Base-by-base conservation (phyloP, 2,888 invertebrate species). In the Amblyteles armatorius region DNA sequence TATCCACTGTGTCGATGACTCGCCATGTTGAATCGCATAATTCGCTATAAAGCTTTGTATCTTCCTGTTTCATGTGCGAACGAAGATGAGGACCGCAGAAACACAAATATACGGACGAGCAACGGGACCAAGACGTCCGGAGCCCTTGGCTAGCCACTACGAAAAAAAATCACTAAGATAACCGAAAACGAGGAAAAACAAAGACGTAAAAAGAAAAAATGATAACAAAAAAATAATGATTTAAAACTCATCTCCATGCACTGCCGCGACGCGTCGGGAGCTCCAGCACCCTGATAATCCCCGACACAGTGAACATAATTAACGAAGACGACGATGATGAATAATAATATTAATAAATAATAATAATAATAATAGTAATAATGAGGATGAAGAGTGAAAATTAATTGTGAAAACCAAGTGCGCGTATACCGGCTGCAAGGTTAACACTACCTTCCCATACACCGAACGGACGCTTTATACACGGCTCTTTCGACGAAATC, bases 61-160 rank as follows among this genome's bases (percentile, higher is more conserved):
- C 88, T 82, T 88, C 81, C 74, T 87, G 85, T 55, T 85, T 71
- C 85, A 48, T 78, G 90, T 93, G 79, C 33, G 33, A 13, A 26
- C 95, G 40, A 40, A 95, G 95, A 95, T 93, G 94, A 95, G 89
- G 95, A 94, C 92, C 94, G 94, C 90, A 94, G 94, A 92, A 95
- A 94, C 93, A 95, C 95, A 91, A 95, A 95, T 93, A 94, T 95
- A 91, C 94, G 95, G 91, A 95, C 95, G 91, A 85, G 85, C 85
- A 95, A 95, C 93, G 95, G 95, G 94, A 95, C 95, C 93, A 95
- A 95, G 92, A 92, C 94, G 94, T 93, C 94, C 89, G 94, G 94
- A 91, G 94, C 94, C 90, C 94, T 94, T 92, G 93, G 94, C 90
- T 94, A 92, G 90, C 88, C 86, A 88, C 84, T 86, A 87, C 84